Conservation (phyloP, 2,797 vertebrate species). For the Gymnothorax javanicus region DNA sequence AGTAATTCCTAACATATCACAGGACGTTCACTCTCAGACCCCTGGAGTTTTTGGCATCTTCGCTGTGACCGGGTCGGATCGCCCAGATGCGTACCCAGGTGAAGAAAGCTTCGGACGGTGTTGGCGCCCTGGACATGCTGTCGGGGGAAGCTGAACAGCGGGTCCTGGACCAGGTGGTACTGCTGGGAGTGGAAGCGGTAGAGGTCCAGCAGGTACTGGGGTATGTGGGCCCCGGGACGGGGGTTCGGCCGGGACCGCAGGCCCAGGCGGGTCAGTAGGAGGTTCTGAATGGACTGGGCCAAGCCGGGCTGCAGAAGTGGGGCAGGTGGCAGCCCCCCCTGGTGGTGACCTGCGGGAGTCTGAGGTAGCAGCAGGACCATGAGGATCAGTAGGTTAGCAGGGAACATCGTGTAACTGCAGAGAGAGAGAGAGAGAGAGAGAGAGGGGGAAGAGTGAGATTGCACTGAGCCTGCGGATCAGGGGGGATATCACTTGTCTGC, state of each 20-base stretch:
- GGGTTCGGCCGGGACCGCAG: conserved; percentile 74
- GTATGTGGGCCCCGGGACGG: conserved; percentile 64
- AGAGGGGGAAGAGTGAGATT: conserved; percentile 20
- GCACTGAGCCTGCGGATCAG: not conserved
- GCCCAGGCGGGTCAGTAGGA: conserved; percentile 76
- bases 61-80: not conserved
- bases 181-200: conserved; percentile 78
- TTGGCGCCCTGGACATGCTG: conserved; percentile 76
- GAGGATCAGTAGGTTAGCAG: conserved; percentile 82
- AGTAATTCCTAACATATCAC: no score
- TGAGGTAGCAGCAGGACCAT: conserved; percentile 83
- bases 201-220: conserved; percentile 77
- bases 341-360: conserved; percentile 71
- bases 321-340: conserved; percentile 52
- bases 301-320: conserved; percentile 60
- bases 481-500: not conserved
- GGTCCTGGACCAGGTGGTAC: conserved; percentile 74
- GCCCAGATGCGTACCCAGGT: conserved; percentile 66
- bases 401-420: conserved; percentile 81
- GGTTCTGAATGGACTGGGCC: conserved; percentile 74
- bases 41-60: no score
- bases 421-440: conserved; percentile 13
- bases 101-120: conserved; percentile 80
- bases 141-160: conserved; percentile 70
- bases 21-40: no score